Conservation (phyloP, 2,797 vertebrate genomes). For the Miichthys miiuy region DNA sequence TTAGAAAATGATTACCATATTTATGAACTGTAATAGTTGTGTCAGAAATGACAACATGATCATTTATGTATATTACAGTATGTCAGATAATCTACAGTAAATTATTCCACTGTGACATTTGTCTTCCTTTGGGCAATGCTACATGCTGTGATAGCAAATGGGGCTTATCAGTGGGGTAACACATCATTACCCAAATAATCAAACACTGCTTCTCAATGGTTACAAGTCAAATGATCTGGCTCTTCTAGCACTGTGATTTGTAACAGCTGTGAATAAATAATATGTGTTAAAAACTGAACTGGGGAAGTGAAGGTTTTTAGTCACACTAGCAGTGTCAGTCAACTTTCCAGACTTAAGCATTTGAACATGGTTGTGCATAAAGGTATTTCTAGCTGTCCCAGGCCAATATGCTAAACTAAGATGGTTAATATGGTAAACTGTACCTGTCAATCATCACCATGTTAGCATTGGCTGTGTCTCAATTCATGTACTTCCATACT, state of each 20-base stretch:
- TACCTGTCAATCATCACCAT: background rate
- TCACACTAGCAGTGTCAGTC: background rate
- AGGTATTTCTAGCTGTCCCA: background rate
- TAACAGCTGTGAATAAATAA: conserved; percentile 34
- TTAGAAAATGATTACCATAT: conserved; percentile 47
- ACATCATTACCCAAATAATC: conserved; percentile 55
- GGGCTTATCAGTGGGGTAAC: conserved; percentile 44
- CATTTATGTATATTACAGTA: conserved; percentile 32
- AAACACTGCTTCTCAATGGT: conserved; percentile 38
- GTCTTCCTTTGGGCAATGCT: conserved; percentile 45
- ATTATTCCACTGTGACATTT: conserved; percentile 45
- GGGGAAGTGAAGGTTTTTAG: conserved; percentile 10
- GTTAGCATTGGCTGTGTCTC: background rate
- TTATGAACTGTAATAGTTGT: conserved; percentile 34
- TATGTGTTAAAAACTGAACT: conserved; percentile 16
- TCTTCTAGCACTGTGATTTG: conserved; percentile 35
- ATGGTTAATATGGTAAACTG: background rate
- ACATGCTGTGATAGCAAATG: conserved; percentile 49
- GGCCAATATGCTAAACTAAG: background rate
- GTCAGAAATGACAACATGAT: conserved; percentile 39
- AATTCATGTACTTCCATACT: too few species aligned
- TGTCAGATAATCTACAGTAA: conserved; percentile 41
- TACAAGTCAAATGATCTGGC: conserved; percentile 33
- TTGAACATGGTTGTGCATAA: conserved; percentile 11
- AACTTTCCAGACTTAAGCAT: background rate